Evolutionary conservation across 2,888 invertebrate genomes (phyloP).

Genomic region (Machimus atricapillus): DNA sequence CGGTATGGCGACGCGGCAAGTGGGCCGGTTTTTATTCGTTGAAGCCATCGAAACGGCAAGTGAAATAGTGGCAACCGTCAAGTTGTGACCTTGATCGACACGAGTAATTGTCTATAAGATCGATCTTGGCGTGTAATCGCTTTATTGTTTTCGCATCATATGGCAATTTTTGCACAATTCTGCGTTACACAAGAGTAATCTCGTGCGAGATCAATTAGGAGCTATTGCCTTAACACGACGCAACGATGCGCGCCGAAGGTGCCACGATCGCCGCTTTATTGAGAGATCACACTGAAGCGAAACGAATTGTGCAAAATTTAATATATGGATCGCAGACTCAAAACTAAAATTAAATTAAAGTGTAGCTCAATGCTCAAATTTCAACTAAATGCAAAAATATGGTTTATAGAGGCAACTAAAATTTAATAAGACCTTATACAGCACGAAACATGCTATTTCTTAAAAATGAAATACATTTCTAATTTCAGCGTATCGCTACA

Average conservation of each 20-base stretch:
- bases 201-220: neutral
- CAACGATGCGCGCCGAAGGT: neutral
- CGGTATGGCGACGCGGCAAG: neutral
- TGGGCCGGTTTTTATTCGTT: neutral
- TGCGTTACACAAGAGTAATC: slow-evolving; percentile 5
- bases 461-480: neutral
- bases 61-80: neutral
- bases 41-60: slow-evolving; percentile 12
- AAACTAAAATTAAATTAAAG: neutral
- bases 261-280: neutral
- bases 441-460: neutral
- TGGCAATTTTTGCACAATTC: neutral
- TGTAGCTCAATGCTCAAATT: neutral
- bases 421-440: neutral
- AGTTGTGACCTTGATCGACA: neutral
- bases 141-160: slow-evolving; percentile 16
- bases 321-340: neutral
- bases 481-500: neutral
- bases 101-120: slow-evolving; percentile 9
- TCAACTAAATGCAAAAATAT: neutral
- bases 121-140: neutral
- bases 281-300: neutral
- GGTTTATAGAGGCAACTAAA: neutral
- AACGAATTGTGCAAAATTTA: neutral
- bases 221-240: neutral